These are phyloP conservation scores for Gila robusta DNA, from an alignment of 2,797 vertebrate species.

Conservation along the genomic window DNA sequence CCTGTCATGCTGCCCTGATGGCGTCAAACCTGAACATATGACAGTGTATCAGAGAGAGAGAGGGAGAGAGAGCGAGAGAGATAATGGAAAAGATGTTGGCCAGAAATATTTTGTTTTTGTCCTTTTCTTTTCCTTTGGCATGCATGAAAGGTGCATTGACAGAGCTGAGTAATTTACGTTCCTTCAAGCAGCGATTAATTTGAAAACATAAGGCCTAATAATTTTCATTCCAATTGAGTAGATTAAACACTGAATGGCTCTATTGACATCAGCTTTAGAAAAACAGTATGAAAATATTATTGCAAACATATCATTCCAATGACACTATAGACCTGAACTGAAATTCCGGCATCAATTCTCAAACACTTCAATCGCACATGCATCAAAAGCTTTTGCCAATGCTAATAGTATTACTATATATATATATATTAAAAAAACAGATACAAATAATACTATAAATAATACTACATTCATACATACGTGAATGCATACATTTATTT, in stretches of 20 bases:
- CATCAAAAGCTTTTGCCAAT: too few relatives aligned
- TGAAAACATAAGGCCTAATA: slow-evolving; percentile 12
- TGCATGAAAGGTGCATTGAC: slow-evolving; percentile 14
- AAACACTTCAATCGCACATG: not conserved
- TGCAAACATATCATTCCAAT: not conserved
- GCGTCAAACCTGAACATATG: slow-evolving; percentile 18
- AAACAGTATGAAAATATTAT: slow-evolving; percentile 10
- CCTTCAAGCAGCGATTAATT: slow-evolving; percentile 28
- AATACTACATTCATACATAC: too few relatives aligned
- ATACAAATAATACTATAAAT: too few relatives aligned
- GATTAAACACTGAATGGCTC: slow-evolving; percentile 33
- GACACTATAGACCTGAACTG: not conserved
- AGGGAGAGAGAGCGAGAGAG: not conserved
- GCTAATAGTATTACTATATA: too few relatives aligned
- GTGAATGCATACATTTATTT: too few relatives aligned
- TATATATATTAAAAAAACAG: too few relatives aligned
- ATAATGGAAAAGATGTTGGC: not conserved
- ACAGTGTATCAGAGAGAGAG: slow-evolving; percentile 2
- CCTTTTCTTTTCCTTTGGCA: not conserved
- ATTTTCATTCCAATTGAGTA: slow-evolving; percentile 15
- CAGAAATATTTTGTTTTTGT: not conserved
- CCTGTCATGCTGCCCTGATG: slow-evolving; percentile 28
- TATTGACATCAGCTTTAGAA: slow-evolving; percentile 15
- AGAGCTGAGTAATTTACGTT: slow-evolving; percentile 25
- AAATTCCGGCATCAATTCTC: not conserved